Base-by-base conservation (phyloP, 2,888 invertebrate genomes). In the Polyploca ridens region DNA sequence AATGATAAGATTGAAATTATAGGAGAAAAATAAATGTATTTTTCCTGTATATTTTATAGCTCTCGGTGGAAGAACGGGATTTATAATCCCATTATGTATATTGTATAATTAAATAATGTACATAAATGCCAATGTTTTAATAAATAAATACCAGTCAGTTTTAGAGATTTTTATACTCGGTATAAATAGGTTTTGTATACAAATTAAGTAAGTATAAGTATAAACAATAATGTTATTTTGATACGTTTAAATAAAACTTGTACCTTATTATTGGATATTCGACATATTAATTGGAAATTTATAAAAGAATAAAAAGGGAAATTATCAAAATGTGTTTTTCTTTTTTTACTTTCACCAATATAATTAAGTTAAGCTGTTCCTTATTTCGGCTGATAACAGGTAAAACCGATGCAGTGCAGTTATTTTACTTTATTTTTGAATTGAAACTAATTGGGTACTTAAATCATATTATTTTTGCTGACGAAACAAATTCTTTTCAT, bases 71-170 rank as follows among this genome's bases (percentile, higher is more conserved):
- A 83, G 64, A 74, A 75, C 66, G 71, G 69, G 76, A 74, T 71
- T 70, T 63, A 62, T 63, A 69, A 71, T 72, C 69, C 71, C 69
- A 60, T 69, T 59, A 63, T 61, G 61, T 60, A 41, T 41, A 61
- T 61, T 61, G 13, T 61, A 41, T 54, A 54, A 7, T 54, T n/a
- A 49, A 46, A 16, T 16, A 54, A 19, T 54, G 19, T 19, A 62
- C 66, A 65, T 78, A 73, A 72, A 80, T 81, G 81, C 83, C 82
- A 85, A 84, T 83, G 78, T 83, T 74, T 27, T 61, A 46, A 46
- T 46, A 54, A 19, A 78, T 81, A 79, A 70, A 81, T 87, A 86
- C 89, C 86, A 91, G 91, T 91, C 91, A 90, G 77, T 82, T 85
- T 84, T 85, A 84, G 79, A 75, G 81, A 84, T 83, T 83, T 79